Base-by-base conservation (phyloP, 92 coral and sea anemone species). In the Paramuricea clavata region DNA sequence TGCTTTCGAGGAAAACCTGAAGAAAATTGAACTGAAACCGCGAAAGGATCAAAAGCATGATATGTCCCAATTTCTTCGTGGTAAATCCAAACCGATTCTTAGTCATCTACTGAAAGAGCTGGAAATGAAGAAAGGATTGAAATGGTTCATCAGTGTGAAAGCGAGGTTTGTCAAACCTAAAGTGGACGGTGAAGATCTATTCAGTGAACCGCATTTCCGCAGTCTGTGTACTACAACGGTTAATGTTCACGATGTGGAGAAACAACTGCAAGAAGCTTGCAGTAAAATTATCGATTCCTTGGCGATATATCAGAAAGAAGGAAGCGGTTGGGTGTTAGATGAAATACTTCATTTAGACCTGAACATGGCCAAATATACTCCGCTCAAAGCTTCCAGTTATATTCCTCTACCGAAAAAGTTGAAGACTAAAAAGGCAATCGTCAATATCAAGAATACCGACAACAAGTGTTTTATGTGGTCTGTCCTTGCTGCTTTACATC, bases 241-340 rank as follows among this genome's bases (percentile, higher is more conserved):
- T 1, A 69, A 81, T 54, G 2, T 60, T 3, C 54, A 82, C 6
- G 90, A 86, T 30, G 12, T 86, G 1, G 67, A 67, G 9, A 44
- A 78, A 17, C 90, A 86, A 34, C 30, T 87, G 12, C 34, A 36
- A 27, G 87, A 87, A 34, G 87, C 72, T 11, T 54, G 12, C 12
- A 49, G 71, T 19, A 81, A 81, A 61, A 28, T 87, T 27, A 22
- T 25, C 12, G 19, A 17, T 15, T 16, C 85, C 6, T 60, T 75
- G 25, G 69, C 70, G 13, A 9, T 47, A 47, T 47, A 9, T 47
- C 88, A 88, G 65, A 83, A 52, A 30, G 91, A 83, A 67, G 91
- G 91, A 5, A 82, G 88, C 27, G 88, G 91, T 83, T 87, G 91
- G 91, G 41, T 32, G 28, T 69, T 88, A 23, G 47, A 23, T 28